phyloP scores from a whole-genome alignment of 2,797 vertebrate species.

The Emys orbicularis region DNA sequence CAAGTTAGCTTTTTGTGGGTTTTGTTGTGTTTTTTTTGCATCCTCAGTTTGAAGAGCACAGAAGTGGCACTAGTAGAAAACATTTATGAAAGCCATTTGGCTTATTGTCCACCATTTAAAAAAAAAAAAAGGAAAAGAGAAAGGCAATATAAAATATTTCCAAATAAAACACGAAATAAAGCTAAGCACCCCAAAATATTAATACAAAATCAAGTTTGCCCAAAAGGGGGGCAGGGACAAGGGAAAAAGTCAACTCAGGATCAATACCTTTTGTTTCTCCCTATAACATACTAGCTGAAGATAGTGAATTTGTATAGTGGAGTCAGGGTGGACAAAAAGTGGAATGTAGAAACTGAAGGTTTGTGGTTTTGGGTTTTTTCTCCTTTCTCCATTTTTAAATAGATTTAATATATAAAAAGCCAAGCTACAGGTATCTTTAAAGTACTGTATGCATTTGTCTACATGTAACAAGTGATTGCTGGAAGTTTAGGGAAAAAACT shows the following conservation, averaged over 20 bases:
- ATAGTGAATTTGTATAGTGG: conserved; percentile 26
- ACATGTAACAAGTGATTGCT: neutral
- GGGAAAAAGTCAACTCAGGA: conserved; percentile 69
- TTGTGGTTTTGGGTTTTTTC: neutral
- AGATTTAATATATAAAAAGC: conserved; percentile 14
- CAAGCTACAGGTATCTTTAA: neutral
- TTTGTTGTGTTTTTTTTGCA: neutral
- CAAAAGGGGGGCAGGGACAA: conserved; percentile 54
- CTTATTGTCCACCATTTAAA: conserved; percentile 85
- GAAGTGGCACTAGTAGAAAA: conserved; percentile 78
- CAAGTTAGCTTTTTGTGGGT: conserved; percentile 68
- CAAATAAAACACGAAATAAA: conserved; percentile 78
- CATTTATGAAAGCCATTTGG: conserved; percentile 77
- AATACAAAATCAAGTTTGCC: conserved; percentile 74
- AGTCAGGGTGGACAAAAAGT: neutral
- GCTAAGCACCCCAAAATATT: conserved; percentile 83
- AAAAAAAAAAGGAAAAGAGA: conserved; percentile 77
- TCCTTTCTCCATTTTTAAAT: neutral
- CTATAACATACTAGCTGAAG: conserved; percentile 55
- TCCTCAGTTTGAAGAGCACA: conserved; percentile 71
- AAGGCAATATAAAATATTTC: conserved; percentile 72
- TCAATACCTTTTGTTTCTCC: neutral
- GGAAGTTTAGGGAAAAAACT: neutral
- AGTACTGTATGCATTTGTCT: conserved; percentile 58
- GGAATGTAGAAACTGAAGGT: conserved; percentile 66